Percentiles rank a stretch among this genome's conserved stretches.
Evolutionary conservation across 2,888 invertebrate genomes (phyloP).

Genomic region (Leucania comma): DNA sequence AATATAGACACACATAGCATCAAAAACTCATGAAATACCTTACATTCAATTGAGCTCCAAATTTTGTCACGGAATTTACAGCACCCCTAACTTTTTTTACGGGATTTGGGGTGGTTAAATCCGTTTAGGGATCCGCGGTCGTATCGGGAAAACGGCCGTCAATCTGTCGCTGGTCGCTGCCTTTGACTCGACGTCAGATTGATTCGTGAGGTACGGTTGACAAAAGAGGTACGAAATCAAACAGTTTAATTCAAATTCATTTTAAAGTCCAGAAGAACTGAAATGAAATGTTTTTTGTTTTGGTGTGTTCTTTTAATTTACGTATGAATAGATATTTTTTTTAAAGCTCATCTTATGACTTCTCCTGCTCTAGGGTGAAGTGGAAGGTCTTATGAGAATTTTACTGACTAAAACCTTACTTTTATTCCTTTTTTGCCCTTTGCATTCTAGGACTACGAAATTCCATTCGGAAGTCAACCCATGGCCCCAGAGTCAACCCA

Average conservation of each 20-base stretch:
- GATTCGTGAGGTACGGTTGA: constrained; percentile 1
- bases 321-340: too few species aligned
- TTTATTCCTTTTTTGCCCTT: too few species aligned
- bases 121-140: constrained; percentile 51
- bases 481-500: too few species aligned
- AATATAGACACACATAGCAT: constrained; percentile 44
- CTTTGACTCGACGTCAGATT: constrained; percentile 31
- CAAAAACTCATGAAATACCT: constrained; percentile 60
- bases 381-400: too few species aligned
- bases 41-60: constrained; percentile 66
- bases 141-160: constrained; percentile 35
- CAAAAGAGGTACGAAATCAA: not conserved
- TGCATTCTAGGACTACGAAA: too few species aligned
- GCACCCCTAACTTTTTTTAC: constrained; percentile 63
- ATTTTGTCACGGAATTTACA: constrained; percentile 63
- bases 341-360: too few species aligned
- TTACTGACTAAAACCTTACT: too few species aligned
- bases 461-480: too few species aligned
- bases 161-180: constrained; percentile 28
- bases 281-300: not conserved
- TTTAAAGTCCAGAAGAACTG: not conserved
- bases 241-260: not conserved
- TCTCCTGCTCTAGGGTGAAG: too few species aligned
- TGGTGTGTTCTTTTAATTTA: not conserved
- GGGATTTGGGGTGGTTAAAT: constrained; percentile 59